Base-by-base conservation (phyloP, 1,140 invertebrate species). In the Drosophila quadrilineata region DNA sequence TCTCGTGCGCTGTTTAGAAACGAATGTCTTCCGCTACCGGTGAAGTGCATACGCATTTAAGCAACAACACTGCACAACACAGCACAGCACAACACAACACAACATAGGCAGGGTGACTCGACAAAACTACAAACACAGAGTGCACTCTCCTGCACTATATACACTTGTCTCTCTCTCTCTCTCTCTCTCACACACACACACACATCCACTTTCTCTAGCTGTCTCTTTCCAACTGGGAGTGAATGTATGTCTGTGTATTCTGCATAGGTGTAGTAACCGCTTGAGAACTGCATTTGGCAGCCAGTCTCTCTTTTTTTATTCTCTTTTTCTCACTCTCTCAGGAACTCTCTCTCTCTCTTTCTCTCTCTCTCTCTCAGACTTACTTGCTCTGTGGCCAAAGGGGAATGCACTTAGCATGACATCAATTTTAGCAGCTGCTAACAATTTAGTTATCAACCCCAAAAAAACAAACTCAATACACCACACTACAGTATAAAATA, bases 21-120 rank as follows among this genome's bases (percentile, higher is more conserved):
- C 64, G 64, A 67, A 67, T 67, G 64, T 48, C 58, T 63, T 67
- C 64, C 64, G 64, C 58, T 67, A 67, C 64, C 64, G 64, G 64
- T 67, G 49, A 54, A 67, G 58, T 67, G 64, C 64, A 67, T 67
- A 67, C 64, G 64, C 64, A 67, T 67, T 67, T 67, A 54, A 67
- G 26, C 64, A 67, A 63, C 58, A 67, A 67, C 58, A 67, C n/a
- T n/a, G n/a, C n/a, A n/a, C n/a, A n/a, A n/a, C n/a, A 40, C 52
- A 57, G 28, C 33, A 31, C 14, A 31, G 22, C n/a, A n/a, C 14
- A n/a, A n/a, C n/a, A n/a, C n/a, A n/a, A n/a, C n/a, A n/a, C n/a
- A n/a, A n/a, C n/a, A n/a, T n/a, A n/a, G n/a, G n/a, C n/a, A n/a
- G n/a, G n/a, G n/a, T n/a, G n/a, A n/a, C n/a, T n/a, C n/a, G n/a